phyloP scores from a whole-genome alignment of 2,113 vertebrate genomes.

The Lamprotornis superbus region DNA sequence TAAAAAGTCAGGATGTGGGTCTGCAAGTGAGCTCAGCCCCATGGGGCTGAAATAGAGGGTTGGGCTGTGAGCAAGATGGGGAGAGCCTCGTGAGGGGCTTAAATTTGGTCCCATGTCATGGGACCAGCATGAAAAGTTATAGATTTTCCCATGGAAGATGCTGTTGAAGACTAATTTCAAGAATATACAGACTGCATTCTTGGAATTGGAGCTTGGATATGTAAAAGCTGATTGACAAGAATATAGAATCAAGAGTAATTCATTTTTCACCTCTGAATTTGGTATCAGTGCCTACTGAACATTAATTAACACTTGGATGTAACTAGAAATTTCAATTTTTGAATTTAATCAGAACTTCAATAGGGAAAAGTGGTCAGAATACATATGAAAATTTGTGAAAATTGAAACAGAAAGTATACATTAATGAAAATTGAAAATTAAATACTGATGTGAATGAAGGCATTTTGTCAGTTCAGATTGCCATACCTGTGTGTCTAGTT shows the following conservation, averaged over 20 bases:
- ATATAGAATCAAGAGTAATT: not conserved
- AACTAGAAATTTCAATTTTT: not conserved
- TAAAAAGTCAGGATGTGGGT: not conserved
- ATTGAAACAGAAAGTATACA: not conserved
- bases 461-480: not conserved
- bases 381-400: not conserved
- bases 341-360: not conserved
- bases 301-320: not conserved
- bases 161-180: not conserved
- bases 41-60: not conserved
- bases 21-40: not conserved
- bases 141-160: not conserved
- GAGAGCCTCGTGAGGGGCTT: accelerated
- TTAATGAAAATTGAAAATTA: not conserved
- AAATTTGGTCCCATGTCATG: not conserved
- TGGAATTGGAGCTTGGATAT: not conserved
- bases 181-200: not conserved
- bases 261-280: not conserved
- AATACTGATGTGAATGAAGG: not conserved
- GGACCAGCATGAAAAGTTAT: not conserved
- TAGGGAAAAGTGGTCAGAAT: not conserved
- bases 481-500: not conserved
- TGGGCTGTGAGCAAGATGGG: not conserved
- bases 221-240: not conserved
- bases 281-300: not conserved